phyloP scores from a whole-genome alignment of 2,113 vertebrate species.

The Porphyrio hochstetteri region DNA sequence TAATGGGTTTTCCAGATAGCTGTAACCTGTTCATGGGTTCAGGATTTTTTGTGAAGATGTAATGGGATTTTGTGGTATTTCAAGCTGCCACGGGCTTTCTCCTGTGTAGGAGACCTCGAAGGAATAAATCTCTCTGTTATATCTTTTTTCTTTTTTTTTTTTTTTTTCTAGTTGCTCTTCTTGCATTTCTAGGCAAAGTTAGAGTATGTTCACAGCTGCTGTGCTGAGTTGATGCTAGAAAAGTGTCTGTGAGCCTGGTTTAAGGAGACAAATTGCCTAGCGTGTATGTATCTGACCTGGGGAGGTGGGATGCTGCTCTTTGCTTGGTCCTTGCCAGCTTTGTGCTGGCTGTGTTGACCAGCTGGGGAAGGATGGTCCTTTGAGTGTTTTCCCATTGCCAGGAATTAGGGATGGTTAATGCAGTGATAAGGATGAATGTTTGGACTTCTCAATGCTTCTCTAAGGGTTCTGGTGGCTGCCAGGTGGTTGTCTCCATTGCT shows the following conservation, averaged over 20 bases:
- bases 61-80: neutral
- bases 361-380: neutral
- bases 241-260: neutral
- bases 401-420: neutral
- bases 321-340: neutral
- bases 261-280: neutral
- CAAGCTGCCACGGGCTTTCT: neutral
- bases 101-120: neutral
- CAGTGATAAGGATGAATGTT: neutral
- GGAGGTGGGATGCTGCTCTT: neutral
- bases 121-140: neutral
- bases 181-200: neutral
- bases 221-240: neutral
- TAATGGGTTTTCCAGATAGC: neutral
- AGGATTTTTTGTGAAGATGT: neutral
- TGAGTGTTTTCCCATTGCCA: neutral
- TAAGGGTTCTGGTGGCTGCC: neutral
- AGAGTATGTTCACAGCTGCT: accelerated
- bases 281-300: accelerated
- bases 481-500: accelerated
- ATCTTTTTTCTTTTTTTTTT: neutral
- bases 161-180: neutral
- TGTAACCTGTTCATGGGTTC: neutral
- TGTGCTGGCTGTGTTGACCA: neutral
- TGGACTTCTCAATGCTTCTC: neutral